Conservation (phyloP, 2,113 vertebrate genomes). For the Saguinus imperator region DNA sequence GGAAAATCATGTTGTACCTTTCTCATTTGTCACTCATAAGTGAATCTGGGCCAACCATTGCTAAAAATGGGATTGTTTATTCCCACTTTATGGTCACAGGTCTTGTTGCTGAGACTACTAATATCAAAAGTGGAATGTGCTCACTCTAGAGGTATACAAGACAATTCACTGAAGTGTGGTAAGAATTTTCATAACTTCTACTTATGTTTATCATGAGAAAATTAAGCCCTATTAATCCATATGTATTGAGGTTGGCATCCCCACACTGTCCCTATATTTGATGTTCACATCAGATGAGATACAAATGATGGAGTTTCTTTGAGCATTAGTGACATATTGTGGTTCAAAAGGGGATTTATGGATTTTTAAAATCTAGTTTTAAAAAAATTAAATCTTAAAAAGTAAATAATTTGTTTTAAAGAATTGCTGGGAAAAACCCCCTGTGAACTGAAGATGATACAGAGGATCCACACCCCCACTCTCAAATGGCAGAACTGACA, state of each 20-base stretch:
- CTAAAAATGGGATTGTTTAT: background rate
- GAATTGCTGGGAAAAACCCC: background rate
- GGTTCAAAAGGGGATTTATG: background rate
- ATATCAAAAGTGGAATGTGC: background rate
- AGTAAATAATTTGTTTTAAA: background rate
- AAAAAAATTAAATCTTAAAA: background rate
- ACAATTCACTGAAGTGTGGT: background rate
- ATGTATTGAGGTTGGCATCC: background rate
- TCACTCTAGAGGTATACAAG: background rate
- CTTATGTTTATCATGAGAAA: background rate
- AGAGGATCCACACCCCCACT: background rate
- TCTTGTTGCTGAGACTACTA: background rate
- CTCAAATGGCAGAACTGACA: background rate
- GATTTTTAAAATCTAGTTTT: background rate
- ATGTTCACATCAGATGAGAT: background rate
- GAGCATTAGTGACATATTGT: background rate
- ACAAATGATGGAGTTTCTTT: background rate
- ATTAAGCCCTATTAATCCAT: background rate
- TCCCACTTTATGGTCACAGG: background rate
- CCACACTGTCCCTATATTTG: background rate
- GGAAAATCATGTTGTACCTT: background rate
- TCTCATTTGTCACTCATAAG: background rate
- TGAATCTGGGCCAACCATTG: background rate
- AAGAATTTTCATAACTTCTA: constrained; percentile 12
- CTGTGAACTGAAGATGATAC: background rate